Evolutionary conservation across 2,113 vertebrate species (phyloP), one percentile per base, ranked within the genome.

Genomic region (Chaetodon trifascialis): DNA sequence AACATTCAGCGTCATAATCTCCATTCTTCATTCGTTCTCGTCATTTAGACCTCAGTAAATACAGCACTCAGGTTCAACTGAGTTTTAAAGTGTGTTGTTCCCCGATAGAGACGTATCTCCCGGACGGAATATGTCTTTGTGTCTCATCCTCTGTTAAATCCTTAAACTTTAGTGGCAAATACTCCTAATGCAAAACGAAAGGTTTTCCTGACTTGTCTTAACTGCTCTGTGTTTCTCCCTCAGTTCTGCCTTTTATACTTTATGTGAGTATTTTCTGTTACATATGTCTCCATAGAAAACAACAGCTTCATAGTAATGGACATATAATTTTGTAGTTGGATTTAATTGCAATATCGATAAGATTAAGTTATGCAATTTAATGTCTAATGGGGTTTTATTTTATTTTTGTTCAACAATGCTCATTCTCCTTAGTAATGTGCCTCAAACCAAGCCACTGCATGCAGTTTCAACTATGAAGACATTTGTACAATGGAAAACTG

Each of bases 361-460:
- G 79, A 91, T 94, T 95, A 94, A 95, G 94, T 96, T 95, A 95
- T 96, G 95, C 95, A 95, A 96, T 80, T 92, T 67, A 88, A 25
- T 92, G 81, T 91, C 56, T 21, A 40, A 80, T 59, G 46, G 38
- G 38, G 5, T 51, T 23, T 42, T 44, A 10, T 56, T 23, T 5
- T 44, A 16, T 81, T 89, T 88, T 62, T 80, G 77, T 87, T 91
- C 70, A 89, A 86, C 81, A 78, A 88, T 78, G 86, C 80, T 93
- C 86, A 91, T 92, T 91, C 79, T 91, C 88, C 69, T 95, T 94
- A 93, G 95, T 95, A 94, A 95, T 46, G 95, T 95, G 95, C 95
- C 95, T 96, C 95, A 92, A 95, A 93, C 90, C 88, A 94, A 95
- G 91, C 94, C 94, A 94, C 94, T 90, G 95, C 95, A 96, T 96